Evolutionary conservation across 2,113 vertebrate genomes (phyloP), one percentile per base, ranked within the genome.

Genomic region (Hyaena hyaena): DNA sequence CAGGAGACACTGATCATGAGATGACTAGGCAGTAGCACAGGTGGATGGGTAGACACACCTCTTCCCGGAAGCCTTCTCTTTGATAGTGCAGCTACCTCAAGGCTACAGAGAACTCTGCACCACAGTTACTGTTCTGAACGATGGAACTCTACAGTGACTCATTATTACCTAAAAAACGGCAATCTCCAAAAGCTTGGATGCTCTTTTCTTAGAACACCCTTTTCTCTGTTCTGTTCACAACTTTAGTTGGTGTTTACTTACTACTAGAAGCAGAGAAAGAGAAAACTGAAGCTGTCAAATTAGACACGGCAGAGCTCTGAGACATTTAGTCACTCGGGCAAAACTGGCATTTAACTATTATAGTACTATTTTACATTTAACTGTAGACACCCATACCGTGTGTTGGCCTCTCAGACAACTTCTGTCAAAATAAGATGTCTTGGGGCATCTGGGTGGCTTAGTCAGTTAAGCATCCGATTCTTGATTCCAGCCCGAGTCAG

Each of bases 151-250:
- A 28, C 4, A 43, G 53, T 88, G 80, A 96, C 48, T 65, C 65
- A 80, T 65, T 61, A 4, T 74, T 88, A 77, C 65, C 39, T 69
- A 43, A 92, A 92, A 93, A 92, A 87, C 1, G 61, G 43, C 28
- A 91, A 19, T 80, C 63, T 63, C 58, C 11, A 7, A 84, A 93
- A 88, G 28, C 15, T 33, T n/a, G 50, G 55, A 85, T 89, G 83
- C 58, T 95, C 5, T 94, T 89, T 96, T 97, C 94, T 88, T 90
- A 92, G 93, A 93, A 96, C 63, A 90, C 7, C 39, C 11, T 79
- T 90, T 81, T 77, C 33, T 88, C 58, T 77, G 33, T 93, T 97
- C 74, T 77, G 33, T 93, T 97, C 74, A 88, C 31, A 85, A 45
- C 19, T 90, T 76, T 8, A 71, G 39, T 65, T 91, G 17, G 0